These are phyloP conservation scores for Brachyptera putata DNA, from an alignment of 2,888 invertebrate species.

Conservation along the genomic window DNA sequence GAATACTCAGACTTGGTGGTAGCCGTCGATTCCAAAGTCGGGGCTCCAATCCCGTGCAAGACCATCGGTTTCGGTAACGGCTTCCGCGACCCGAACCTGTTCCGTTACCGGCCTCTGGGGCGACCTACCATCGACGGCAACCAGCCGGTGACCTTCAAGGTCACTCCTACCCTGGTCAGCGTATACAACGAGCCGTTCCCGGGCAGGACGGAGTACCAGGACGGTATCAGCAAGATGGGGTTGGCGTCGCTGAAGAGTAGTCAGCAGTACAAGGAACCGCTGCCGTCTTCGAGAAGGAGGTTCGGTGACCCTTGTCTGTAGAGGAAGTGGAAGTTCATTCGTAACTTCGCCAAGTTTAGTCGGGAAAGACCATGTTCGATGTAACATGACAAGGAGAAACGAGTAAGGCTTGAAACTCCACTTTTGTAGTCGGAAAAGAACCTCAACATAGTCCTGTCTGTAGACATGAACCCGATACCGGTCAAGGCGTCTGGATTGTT, in stretches of 20 bases:
- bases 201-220: conserved; percentile 59
- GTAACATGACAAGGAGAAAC: no score
- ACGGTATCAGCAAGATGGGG: conserved; percentile 57
- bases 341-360: no score
- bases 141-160: conserved; percentile 40
- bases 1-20: conserved; percentile 56
- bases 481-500: no score
- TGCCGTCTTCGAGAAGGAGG: conserved; percentile 57
- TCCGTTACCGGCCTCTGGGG: conserved; percentile 52
- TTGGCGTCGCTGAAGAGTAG: conserved; percentile 56
- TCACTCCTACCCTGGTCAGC: conserved; percentile 49
- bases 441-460: no score
- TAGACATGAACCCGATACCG: no score
- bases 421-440: no score
- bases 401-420: no score
- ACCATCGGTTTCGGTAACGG: conserved; percentile 54
- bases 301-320: conserved; percentile 47
- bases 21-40: conserved; percentile 56
- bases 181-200: conserved; percentile 55
- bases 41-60: conserved; percentile 53
- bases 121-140: conserved; percentile 56
- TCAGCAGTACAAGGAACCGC: conserved; percentile 59
- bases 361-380: no score
- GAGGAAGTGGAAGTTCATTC: no score
- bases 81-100: conserved; percentile 60